phyloP scores from a whole-genome alignment of 2,113 vertebrate species.

The Pycnonotus jocosus region DNA sequence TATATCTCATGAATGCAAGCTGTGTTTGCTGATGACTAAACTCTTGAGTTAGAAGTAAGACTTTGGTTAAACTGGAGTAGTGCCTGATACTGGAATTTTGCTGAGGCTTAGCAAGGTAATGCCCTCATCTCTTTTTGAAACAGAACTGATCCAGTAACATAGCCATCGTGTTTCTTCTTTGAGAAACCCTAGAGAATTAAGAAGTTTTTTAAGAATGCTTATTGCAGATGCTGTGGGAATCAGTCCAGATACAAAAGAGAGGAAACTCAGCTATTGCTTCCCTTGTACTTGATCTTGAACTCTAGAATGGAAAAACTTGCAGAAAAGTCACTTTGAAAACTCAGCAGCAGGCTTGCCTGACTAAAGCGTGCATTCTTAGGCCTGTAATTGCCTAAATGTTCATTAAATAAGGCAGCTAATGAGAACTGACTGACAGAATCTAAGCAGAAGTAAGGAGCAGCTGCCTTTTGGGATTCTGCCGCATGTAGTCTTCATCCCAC shows the following conservation, averaged over 20 bases:
- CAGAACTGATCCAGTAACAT: background rate
- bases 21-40: background rate
- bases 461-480: background rate
- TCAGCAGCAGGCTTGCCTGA: background rate
- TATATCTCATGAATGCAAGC: background rate
- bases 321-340: background rate
- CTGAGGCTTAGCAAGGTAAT: background rate
- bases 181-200: background rate
- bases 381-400: background rate
- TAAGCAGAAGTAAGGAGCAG: background rate
- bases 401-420: background rate
- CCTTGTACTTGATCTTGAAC: background rate
- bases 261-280: background rate
- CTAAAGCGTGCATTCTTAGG: background rate
- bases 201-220: background rate
- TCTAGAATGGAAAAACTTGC: background rate
- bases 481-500: background rate
- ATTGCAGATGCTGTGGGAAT: background rate
- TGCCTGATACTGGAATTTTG: background rate
- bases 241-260: background rate
- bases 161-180: background rate
- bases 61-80: background rate
- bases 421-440: background rate
- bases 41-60: background rate
- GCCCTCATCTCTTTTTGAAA: background rate